A percentile compares a stretch with the other conserved stretches of the same genome.
Conservation (phyloP, 2,113 vertebrate genomes). For the Stercorarius parasiticus region DNA sequence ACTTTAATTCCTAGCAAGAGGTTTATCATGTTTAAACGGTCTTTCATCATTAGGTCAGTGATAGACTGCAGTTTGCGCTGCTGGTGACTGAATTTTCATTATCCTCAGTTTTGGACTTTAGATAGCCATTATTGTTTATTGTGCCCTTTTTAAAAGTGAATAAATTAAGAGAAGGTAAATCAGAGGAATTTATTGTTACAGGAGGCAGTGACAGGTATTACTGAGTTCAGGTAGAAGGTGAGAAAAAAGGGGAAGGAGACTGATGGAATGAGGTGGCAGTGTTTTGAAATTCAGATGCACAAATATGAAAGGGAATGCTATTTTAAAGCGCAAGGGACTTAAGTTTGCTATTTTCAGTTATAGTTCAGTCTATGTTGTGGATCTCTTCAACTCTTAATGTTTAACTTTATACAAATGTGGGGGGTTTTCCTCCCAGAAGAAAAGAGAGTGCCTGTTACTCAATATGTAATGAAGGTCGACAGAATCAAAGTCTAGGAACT, state of each 20-base stretch:
- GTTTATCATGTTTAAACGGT: slow-evolving; percentile 23
- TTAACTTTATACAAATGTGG: neutral
- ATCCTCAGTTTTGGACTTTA: neutral
- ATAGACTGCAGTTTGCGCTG: neutral
- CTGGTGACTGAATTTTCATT: slow-evolving; percentile 4
- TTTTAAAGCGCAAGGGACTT: neutral
- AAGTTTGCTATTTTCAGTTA: neutral
- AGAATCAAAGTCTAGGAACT: neutral
- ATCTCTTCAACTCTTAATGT: neutral
- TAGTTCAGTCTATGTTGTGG: neutral
- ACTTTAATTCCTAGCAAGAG: neutral
- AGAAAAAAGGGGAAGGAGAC: neutral
- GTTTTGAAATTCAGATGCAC: neutral
- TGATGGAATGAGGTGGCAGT: neutral
- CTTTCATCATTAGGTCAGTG: neutral
- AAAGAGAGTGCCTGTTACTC: neutral
- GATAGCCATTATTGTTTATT: neutral
- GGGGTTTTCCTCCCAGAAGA: neutral
- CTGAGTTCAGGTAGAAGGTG: neutral
- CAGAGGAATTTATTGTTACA: neutral
- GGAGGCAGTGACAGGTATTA: neutral
- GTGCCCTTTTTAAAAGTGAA: neutral
- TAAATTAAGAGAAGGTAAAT: neutral
- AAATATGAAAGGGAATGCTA: neutral
- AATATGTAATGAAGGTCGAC: neutral